phyloP scores from a whole-genome alignment of 2,113 vertebrate genomes.

The Lycocorax pyrrhopterus region DNA sequence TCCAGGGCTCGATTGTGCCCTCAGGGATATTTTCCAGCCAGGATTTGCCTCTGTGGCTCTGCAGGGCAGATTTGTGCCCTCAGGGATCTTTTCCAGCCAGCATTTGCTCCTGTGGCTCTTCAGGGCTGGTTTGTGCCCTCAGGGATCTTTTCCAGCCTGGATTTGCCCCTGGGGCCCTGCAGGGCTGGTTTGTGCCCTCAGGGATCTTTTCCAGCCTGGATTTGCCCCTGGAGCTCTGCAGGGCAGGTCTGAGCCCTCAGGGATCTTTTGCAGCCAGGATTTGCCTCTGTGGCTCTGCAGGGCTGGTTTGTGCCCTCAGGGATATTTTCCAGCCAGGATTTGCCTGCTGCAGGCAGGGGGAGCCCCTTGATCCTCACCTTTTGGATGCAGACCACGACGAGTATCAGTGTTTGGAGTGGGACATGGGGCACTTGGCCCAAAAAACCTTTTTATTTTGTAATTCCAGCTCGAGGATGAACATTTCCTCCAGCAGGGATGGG shows the following conservation, averaged over 20 bases:
- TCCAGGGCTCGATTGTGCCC: too few relatives aligned
- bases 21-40: neutral
- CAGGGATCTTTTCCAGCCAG: neutral
- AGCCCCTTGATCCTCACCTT: neutral
- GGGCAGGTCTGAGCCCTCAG: too few relatives aligned
- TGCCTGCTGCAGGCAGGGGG: neutral
- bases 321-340: too few relatives aligned
- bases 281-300: rapidly evolving
- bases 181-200: too few relatives aligned
- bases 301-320: too few relatives aligned
- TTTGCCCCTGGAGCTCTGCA: too few relatives aligned
- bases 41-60: neutral
- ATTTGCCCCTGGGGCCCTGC: neutral
- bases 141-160: neutral
- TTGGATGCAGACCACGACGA: neutral
- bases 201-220: too few relatives aligned
- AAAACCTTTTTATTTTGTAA: neutral
- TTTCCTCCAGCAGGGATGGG: neutral
- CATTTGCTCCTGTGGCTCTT: too few relatives aligned
- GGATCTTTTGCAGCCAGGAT: too few relatives aligned
- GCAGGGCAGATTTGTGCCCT: neutral
- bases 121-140: too few relatives aligned
- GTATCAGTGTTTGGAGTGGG: neutral
- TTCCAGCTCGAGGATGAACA: rapidly evolving
- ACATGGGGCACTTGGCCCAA: neutral